Evolutionary conservation across 2,888 invertebrate genomes (phyloP).

Genomic region (Busseola fusca): DNA sequence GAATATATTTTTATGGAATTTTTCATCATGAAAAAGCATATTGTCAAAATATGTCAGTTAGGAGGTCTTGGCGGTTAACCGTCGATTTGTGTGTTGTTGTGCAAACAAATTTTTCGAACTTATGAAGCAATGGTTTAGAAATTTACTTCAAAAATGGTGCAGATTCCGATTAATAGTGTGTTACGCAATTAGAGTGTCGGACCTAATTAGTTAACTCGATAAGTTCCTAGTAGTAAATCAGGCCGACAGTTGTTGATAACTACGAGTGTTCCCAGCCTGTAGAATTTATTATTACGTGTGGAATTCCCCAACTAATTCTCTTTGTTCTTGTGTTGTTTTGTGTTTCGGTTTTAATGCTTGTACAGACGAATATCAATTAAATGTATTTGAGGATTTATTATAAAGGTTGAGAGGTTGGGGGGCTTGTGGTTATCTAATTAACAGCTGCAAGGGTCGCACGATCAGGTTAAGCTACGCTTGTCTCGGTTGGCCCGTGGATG

Average conservation of each 20-base stretch:
- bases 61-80: no score
- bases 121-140: no score
- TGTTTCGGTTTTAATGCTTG: neutral
- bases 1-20: no score
- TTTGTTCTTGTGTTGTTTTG: conserved; percentile 16
- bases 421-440: neutral
- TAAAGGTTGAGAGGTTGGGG: neutral
- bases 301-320: conserved; percentile 33
- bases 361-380: conserved; percentile 14
- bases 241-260: conserved; percentile 33
- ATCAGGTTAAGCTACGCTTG: neutral
- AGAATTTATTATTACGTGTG: conserved; percentile 30
- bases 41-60: no score
- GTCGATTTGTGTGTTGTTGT: no score
- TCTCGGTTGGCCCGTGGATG: neutral
- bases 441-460: neutral
- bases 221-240: conserved; percentile 23
- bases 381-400: conserved; percentile 5
- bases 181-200: no score
- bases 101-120: no score
- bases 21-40: no score
- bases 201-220: neutral
- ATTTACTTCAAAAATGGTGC: no score
- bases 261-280: conserved; percentile 12
- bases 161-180: no score